These are phyloP conservation scores for Cherax quadricarinatus DNA, from an alignment of 1,140 invertebrate species.

Conservation along the genomic window DNA sequence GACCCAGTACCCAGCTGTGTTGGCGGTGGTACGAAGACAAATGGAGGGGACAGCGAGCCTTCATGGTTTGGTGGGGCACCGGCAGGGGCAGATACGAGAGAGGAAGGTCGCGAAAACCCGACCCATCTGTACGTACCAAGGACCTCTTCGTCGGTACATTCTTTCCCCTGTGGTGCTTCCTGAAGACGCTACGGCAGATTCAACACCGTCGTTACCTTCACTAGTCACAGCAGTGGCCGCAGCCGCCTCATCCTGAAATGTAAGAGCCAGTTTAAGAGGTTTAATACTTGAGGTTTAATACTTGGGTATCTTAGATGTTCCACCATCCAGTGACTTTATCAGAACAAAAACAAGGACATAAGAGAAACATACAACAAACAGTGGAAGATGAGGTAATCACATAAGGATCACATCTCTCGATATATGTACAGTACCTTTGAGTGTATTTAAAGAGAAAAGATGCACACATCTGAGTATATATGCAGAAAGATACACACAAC, in stretches of 20 bases:
- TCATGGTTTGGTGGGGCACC: constrained; percentile 63
- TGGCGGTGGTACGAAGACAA: constrained; percentile 34
- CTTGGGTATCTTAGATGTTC: no score
- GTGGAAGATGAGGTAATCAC: no score
- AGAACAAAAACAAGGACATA: no score
- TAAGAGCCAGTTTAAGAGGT: neutral
- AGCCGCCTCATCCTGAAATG: neutral
- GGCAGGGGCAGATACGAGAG: constrained; percentile 63
- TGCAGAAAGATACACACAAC: no score
- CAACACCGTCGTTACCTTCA: neutral
- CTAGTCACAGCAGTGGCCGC: neutral
- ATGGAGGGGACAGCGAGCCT: constrained; percentile 34
- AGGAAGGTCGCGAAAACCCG: constrained; percentile 52
- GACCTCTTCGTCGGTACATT: constrained; percentile 31
- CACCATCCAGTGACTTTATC: no score
- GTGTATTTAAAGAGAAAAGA: no score
- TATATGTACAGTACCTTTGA: no score
- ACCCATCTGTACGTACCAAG: constrained; percentile 64
- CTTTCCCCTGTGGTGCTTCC: constrained; percentile 26
- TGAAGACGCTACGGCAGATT: constrained; percentile 4
- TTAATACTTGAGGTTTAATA: no score
- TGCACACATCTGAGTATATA: no score
- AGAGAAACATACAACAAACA: no score
- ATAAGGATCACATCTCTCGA: no score
- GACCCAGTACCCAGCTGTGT: constrained; percentile 49